These are phyloP conservation scores for Aethina tumida DNA, from an alignment of 1,140 invertebrate species.

Conservation along the genomic window DNA sequence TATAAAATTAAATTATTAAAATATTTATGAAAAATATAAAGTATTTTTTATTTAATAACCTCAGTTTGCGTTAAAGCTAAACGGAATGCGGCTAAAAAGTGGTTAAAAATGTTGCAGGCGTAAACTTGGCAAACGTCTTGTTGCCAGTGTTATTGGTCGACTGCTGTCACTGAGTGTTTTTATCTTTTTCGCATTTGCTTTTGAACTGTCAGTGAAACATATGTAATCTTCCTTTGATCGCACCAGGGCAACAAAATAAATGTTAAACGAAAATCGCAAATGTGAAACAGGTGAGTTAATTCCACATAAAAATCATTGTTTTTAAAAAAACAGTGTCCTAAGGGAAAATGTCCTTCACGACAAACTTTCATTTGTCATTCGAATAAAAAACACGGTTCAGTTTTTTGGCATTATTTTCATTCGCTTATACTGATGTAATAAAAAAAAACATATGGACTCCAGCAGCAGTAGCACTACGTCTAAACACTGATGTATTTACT, in stretches of 20 bases:
- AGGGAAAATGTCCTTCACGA: conserved; percentile 1
- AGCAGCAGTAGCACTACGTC: too few species aligned
- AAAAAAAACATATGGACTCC: too few species aligned
- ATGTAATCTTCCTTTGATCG: conserved; percentile 9
- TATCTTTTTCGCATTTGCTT: conserved; percentile 9
- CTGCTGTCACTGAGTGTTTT: conserved; percentile 5
- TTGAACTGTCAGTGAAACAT: conserved; percentile 12
- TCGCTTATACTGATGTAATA: too few species aligned
- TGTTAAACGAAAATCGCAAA: conserved; percentile 6
- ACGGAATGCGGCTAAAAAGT: conserved; percentile 4
- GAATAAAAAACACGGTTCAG: too few species aligned
- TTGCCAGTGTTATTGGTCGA: conserved; percentile 1
- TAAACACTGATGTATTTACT: too few species aligned
- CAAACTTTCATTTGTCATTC: conserved; percentile 1
- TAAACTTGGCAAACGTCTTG: too few species aligned
- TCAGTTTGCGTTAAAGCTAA: not conserved
- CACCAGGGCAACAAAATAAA: conserved; percentile 4
- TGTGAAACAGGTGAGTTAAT: conserved; percentile 10
- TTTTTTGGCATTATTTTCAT: too few species aligned
- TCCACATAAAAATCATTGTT: not conserved
- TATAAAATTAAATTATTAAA: conserved; percentile 3
- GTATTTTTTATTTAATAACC: conserved; percentile 2
- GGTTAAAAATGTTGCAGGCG: too few species aligned
- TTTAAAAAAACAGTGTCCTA: not conserved
- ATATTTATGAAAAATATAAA: not conserved